Evolutionary conservation across 2,888 invertebrate genomes (phyloP).

Genomic region (Drosophila rellima): DNA sequence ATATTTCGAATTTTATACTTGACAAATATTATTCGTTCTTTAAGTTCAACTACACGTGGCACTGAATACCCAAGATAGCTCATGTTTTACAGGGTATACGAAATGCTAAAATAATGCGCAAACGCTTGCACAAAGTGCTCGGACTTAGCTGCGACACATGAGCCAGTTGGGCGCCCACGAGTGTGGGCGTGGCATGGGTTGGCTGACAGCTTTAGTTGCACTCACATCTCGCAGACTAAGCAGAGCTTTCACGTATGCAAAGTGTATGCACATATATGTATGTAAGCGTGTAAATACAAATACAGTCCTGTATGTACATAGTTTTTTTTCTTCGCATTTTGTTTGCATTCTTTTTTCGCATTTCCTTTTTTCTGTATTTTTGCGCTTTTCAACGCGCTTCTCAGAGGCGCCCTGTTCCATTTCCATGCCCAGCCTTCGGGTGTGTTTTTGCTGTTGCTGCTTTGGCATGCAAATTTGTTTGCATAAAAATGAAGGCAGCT

Average conservation of each 20-base stretch:
- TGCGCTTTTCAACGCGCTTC: slow-evolving; percentile 60
- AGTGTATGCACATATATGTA: not conserved
- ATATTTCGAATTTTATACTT: too few relatives aligned
- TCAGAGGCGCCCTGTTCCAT: slow-evolving; percentile 24
- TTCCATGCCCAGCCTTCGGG: slow-evolving; percentile 37
- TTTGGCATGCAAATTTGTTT: slow-evolving; percentile 79
- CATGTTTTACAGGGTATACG: slow-evolving; percentile 17
- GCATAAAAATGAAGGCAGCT: slow-evolving; percentile 74
- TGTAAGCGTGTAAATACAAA: not conserved
- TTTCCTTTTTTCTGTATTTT: slow-evolving; percentile 19
- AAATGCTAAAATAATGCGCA: slow-evolving; percentile 52
- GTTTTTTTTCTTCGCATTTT: slow-evolving; percentile 72
- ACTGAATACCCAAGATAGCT: not conserved
- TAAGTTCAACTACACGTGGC: not conserved
- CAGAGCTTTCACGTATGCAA: slow-evolving; percentile 8
- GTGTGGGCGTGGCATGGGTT: slow-evolving; percentile 25
- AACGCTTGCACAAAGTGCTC: slow-evolving; percentile 56
- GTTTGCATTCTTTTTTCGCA: slow-evolving; percentile 1
- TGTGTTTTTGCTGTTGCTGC: slow-evolving; percentile 61
- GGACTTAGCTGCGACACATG: slow-evolving; percentile 57
- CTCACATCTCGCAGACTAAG: slow-evolving; percentile 16
- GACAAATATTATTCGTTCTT: not conserved
- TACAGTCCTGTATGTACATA: slow-evolving; percentile 27
- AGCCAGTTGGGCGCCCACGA: slow-evolving; percentile 22
- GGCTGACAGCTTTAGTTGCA: slow-evolving; percentile 32